A percentile compares a stretch with the other conserved stretches of the same genome.
phyloP scores from a whole-genome alignment of 2,113 vertebrate species.

The Dasypus novemcinctus region DNA sequence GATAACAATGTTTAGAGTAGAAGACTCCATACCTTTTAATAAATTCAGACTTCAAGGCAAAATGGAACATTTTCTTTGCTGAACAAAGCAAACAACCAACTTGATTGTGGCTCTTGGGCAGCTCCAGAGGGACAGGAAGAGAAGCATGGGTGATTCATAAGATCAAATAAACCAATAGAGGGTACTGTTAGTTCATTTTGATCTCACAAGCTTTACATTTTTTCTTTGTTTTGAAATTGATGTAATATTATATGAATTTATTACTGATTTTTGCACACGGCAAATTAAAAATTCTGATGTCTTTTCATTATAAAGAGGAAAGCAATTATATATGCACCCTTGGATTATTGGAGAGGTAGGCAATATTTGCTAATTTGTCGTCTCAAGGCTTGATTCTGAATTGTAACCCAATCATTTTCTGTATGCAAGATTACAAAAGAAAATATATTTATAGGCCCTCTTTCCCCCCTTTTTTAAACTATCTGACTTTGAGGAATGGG shows the following conservation, averaged over 20 bases:
- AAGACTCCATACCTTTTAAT: conserved; percentile 18
- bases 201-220: not conserved
- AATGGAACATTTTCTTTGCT: conserved; percentile 36
- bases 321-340: not conserved
- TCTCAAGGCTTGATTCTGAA: not conserved
- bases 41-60: conserved; percentile 18
- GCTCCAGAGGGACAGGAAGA: not conserved
- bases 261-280: not conserved
- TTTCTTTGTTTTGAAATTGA: conserved; percentile 10
- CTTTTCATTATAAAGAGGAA: conserved; percentile 2
- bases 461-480: conserved; percentile 34
- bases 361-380: not conserved
- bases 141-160: not conserved
- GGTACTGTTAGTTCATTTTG: not conserved
- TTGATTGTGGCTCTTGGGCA: not conserved
- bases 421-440: not conserved
- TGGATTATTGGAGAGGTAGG: not conserved
- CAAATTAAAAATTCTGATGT: conserved; percentile 3
- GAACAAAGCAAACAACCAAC: conserved; percentile 29
- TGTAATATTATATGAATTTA: conserved; percentile 21
- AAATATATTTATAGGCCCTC: not conserved
- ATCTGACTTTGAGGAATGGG: conserved; percentile 9
- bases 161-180: not conserved
- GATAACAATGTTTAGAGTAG: not conserved
- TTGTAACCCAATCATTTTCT: not conserved